Percentiles rank a stretch among this genome's conserved stretches.
Conservation (phyloP, 2,113 vertebrate species). For the Hystrix brachyura region DNA sequence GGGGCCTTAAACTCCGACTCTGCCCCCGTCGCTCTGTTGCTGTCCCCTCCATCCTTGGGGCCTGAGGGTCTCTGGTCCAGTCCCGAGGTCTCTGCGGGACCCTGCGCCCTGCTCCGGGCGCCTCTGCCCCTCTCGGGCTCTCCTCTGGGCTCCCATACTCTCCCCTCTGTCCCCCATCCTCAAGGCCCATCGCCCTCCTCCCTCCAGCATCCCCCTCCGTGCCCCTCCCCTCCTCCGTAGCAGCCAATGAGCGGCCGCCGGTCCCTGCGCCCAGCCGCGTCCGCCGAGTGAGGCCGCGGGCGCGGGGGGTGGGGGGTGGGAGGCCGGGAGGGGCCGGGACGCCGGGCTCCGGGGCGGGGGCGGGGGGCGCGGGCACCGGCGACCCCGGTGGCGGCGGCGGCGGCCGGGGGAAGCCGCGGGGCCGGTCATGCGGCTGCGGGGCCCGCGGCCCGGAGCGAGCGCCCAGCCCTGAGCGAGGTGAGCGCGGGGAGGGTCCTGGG, state of each 20-base stretch:
- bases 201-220: conserved; percentile 66
- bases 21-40: background rate
- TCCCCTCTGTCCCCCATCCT: conserved; percentile 60
- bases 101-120: background rate
- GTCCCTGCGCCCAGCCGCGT: conserved; percentile 73
- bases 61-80: background rate
- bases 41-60: background rate
- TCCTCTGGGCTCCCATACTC: background rate
- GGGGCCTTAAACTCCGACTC: background rate
- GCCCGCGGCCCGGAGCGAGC: conserved; percentile 83
- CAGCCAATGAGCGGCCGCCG: conserved; percentile 77
- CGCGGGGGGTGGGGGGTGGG: conserved; percentile 85
- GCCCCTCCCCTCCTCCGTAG: conserved; percentile 78
- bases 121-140: conserved; percentile 46
- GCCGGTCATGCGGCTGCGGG: conserved; percentile 84
- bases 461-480: conserved; percentile 85
- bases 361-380: conserved; percentile 76
- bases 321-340: conserved; percentile 80
- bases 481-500: conserved; percentile 69
- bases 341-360: conserved; percentile 75
- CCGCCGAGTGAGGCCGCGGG: conserved; percentile 83
- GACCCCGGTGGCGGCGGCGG: conserved; percentile 80
- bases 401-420: conserved; percentile 78
- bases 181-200: conserved; percentile 48
- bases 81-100: background rate